These are phyloP conservation scores for Cololabis saira DNA, from an alignment of 2,113 vertebrate genomes.

Conservation along the genomic window DNA sequence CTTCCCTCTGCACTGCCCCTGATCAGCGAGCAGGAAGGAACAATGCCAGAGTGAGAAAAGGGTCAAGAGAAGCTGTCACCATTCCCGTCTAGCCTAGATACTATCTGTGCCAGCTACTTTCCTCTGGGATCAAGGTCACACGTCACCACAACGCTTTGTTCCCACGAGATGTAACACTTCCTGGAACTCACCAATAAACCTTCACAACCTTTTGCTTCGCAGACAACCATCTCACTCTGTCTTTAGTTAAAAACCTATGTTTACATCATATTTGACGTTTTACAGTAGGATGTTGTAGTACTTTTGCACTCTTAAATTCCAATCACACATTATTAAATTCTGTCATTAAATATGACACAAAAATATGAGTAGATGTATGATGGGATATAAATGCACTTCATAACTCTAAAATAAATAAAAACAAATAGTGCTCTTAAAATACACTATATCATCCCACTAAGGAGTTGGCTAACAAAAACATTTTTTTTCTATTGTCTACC, in stretches of 20 bases:
- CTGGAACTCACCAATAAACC: constrained; percentile 51
- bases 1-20: constrained; percentile 43
- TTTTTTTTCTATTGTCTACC: no score
- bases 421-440: no score
- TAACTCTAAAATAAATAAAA: no score
- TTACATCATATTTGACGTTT: constrained; percentile 13
- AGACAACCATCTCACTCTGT: constrained; percentile 9
- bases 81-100: constrained; percentile 53
- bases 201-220: constrained; percentile 19
- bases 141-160: constrained; percentile 63
- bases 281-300: background rate
- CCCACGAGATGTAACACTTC: constrained; percentile 65
- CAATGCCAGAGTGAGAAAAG: constrained; percentile 62
- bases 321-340: no score
- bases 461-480: no score
- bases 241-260: background rate
- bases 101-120: constrained; percentile 58
- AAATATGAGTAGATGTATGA: no score
- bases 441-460: no score
- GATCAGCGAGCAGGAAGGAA: constrained; percentile 62
- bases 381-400: no score
- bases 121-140: constrained; percentile 68
- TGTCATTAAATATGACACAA: no score
- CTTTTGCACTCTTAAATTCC: background rate
- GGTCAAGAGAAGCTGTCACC: constrained; percentile 74